These are phyloP conservation scores for Cyphomyrus discorhynchus DNA, from an alignment of 2,113 vertebrate species.

Conservation along the genomic window DNA sequence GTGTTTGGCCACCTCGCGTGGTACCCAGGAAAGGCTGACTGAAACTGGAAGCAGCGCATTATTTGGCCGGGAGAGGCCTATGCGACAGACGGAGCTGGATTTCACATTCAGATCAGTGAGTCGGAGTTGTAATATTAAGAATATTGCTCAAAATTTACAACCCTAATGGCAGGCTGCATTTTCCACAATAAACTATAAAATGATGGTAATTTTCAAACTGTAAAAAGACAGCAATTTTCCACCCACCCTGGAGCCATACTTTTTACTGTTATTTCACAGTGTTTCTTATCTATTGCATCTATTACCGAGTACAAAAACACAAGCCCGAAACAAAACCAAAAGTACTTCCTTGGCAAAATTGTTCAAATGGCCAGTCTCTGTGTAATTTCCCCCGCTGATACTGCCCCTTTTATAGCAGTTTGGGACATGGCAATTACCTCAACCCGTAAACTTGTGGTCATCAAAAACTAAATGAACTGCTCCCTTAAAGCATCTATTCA, in stretches of 20 bases:
- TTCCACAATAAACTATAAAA: conserved; percentile 3
- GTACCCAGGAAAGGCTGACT: background rate
- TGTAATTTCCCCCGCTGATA: background rate
- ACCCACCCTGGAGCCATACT: background rate
- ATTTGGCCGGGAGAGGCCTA: background rate
- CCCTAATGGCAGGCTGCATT: background rate
- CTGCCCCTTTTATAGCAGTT: conserved; percentile 2
- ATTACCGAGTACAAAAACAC: background rate
- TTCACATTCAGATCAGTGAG: background rate
- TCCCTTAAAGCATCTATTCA: background rate
- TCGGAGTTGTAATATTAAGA: background rate
- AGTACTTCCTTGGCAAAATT: background rate
- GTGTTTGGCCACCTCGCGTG: background rate
- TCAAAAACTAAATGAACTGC: conserved; percentile 9
- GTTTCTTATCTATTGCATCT: background rate
- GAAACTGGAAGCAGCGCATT: background rate
- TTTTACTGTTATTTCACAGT: conserved; percentile 6
- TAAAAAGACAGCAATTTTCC: conserved; percentile 9
- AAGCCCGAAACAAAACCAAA: conserved; percentile 1
- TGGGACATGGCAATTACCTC: conserved; percentile 10
- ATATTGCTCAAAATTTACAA: conserved; percentile 3
- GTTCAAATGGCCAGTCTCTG: background rate
- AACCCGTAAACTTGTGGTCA: background rate
- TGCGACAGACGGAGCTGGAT: background rate
- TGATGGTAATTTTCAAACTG: conserved; percentile 1